Base-by-base conservation (phyloP, 2,888 invertebrate species). In the Mesoligia furuncula region DNA sequence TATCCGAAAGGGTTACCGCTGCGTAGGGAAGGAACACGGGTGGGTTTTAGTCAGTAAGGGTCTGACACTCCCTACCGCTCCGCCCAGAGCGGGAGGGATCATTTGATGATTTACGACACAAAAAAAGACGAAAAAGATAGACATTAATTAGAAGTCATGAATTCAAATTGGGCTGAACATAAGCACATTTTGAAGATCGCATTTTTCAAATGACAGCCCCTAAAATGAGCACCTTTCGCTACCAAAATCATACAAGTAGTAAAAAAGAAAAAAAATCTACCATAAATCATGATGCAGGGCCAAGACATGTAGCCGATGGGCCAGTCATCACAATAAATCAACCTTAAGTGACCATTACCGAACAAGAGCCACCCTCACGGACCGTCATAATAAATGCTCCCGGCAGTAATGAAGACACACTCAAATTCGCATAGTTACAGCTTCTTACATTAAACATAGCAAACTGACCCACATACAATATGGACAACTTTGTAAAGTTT, bases 241-340 rank as follows among this genome's bases (percentile, higher is more conserved):
- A 48, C 20, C 4, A 48, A 67, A 48, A 20, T 48, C 20, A 8
- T 48, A 4, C 5, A 27, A 67, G 27, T 67, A 4, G 20, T 8
- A 24, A 48, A 67, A 48, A 11, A 27, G 2, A n/a, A 39, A 5
- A 66, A 15, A 6, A 42, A 27, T 17, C 31, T 27, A 13, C 36
- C n/a, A 1, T 62, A 17, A 57, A 17, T 36, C n/a, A 1, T 57
- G 39, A 48, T 57, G 17, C 39, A 61, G 17, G 11, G 54, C 54
- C 31, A 61, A 48, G 59, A 65, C 45, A 3, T 61, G 36, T 36
- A 27, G 31, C 62, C 9, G 70, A 83, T 62, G 59, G 39, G 54
- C 3, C 17, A n/a, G 83, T 51, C 62, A 78, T 81, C 48, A 71
- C 42, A 79, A 83, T 83, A 81, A 78, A 78, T 83, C 71, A 71